These are phyloP conservation scores for Notamacropus eugenii DNA, from an alignment of 2,797 vertebrate genomes.

Conservation along the genomic window DNA sequence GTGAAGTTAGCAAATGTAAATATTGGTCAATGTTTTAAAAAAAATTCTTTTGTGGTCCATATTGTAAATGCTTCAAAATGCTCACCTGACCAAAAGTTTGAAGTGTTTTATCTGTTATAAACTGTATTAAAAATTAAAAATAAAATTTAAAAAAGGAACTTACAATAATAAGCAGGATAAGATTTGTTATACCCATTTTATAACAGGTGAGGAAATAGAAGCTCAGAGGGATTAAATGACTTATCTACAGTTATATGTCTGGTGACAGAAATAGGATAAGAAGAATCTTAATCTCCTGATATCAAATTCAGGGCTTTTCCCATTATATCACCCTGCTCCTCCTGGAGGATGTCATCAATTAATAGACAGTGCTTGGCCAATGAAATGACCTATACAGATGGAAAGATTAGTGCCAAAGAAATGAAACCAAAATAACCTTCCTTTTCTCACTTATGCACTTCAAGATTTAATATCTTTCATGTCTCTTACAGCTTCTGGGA, in stretches of 20 bases:
- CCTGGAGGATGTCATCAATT: not conserved
- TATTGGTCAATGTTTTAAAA: too few species aligned
- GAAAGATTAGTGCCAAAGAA: not conserved
- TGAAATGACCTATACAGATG: not conserved
- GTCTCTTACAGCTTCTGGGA: slow-evolving; percentile 74
- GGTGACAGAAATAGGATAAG: not conserved
- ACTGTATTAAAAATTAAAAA: too few species aligned
- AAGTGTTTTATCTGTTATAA: too few species aligned
- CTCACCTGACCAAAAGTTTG: too few species aligned
- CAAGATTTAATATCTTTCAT: not conserved
- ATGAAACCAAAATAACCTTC: not conserved
- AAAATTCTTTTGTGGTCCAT: too few species aligned
- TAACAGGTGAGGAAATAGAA: not conserved
- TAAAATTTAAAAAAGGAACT: not conserved
- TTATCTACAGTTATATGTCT: not conserved
- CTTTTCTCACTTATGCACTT: not conserved
- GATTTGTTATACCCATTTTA: not conserved
- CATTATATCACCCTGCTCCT: not conserved
- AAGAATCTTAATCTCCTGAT: not conserved
- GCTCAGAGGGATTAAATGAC: not conserved
- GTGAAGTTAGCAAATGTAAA: too few species aligned
- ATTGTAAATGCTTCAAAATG: too few species aligned
- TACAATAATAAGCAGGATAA: not conserved
- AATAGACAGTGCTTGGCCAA: not conserved
- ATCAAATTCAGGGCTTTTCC: not conserved